Conservation (phyloP, 2,113 vertebrate genomes). For the Laticauda colubrina region DNA sequence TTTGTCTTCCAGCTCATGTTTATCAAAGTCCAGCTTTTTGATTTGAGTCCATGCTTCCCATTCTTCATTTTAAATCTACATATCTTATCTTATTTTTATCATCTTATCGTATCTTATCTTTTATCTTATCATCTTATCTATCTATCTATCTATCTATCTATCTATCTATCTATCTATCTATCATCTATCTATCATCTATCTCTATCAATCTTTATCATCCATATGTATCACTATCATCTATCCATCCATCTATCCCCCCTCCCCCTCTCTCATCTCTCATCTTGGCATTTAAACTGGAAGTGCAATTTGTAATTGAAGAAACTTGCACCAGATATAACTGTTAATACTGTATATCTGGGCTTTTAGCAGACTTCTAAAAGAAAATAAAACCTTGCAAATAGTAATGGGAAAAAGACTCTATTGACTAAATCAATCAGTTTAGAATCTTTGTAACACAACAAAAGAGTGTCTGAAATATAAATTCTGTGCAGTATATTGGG, state of each 20-base stretch:
- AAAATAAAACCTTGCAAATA: not conserved
- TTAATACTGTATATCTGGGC: not conserved
- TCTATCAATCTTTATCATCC: too few species aligned
- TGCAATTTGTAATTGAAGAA: not conserved
- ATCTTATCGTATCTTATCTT: too few species aligned
- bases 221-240: too few species aligned
- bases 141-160: too few species aligned
- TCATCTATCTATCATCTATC: too few species aligned
- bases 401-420: not conserved
- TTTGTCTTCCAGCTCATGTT: not conserved
- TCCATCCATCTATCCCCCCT: not conserved
- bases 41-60: not conserved
- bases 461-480: not conserved
- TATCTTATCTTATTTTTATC: not conserved
- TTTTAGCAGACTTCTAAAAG: not conserved
- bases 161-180: too few species aligned
- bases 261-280: not conserved
- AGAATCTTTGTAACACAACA: not conserved
- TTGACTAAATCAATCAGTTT: not conserved
- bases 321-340: not conserved
- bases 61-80: not conserved
- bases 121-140: too few species aligned
- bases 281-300: not conserved
- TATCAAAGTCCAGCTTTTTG: not conserved
- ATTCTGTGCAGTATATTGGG: not conserved